These are phyloP conservation scores for Columba livia DNA, from an alignment of 2,113 vertebrate species.

Conservation along the genomic window DNA sequence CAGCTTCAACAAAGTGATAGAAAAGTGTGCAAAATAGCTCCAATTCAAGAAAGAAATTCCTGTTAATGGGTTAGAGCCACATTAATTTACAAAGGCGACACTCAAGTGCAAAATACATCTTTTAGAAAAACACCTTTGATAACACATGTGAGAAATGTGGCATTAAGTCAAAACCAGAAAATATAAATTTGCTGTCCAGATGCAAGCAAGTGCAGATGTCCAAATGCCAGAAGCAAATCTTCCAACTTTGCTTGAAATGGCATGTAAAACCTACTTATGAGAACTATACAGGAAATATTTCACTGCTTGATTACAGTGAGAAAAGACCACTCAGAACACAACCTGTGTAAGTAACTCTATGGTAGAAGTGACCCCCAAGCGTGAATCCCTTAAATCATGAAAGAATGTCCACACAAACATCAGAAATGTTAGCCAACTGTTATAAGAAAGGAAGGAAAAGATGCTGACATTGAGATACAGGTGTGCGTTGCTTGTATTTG, in stretches of 20 bases:
- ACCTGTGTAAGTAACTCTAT: background rate
- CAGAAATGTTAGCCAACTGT: background rate
- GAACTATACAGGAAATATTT: background rate
- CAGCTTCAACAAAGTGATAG: background rate
- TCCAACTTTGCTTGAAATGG: background rate
- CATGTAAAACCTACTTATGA: background rate
- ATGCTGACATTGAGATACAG: background rate
- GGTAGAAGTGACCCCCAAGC: background rate
- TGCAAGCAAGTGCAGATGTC: background rate
- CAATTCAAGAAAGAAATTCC: background rate
- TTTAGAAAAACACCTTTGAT: conserved; percentile 26
- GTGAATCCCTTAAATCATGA: background rate
- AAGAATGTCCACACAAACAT: background rate
- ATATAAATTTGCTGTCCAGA: background rate
- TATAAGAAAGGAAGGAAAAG: background rate
- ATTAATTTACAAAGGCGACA: background rate
- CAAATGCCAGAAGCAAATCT: conserved; percentile 4
- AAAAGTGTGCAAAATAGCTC: background rate
- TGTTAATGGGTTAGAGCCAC: background rate
- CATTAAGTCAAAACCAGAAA: background rate
- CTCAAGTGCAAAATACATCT: background rate
- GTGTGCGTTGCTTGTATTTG: background rate
- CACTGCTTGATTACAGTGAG: background rate
- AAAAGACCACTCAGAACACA: background rate
- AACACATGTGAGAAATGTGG: conserved; percentile 9